Evolutionary conservation across 1,140 invertebrate species (phyloP).

Genomic region (Tetramorium alpestre): DNA sequence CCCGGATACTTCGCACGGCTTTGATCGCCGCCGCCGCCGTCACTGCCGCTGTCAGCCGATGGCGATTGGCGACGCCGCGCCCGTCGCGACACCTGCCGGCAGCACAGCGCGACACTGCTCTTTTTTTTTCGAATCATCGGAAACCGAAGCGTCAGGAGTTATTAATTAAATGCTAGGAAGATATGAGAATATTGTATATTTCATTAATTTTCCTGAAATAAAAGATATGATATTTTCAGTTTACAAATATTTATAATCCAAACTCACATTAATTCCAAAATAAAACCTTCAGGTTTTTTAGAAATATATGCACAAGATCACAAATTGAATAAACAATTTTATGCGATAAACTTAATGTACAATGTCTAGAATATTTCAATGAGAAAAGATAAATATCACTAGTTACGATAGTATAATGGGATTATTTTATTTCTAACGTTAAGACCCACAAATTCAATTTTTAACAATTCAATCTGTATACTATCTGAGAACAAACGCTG

Average conservation of each 20-base stretch:
- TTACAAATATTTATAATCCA: not conserved
- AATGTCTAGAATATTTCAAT: not conserved
- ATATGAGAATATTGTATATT: not conserved
- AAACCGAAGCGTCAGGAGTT: not conserved
- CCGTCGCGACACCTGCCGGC: constrained; percentile 50
- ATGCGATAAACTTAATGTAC: not conserved
- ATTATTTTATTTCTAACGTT: not conserved
- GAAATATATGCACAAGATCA: not conserved
- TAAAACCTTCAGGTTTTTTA: not conserved
- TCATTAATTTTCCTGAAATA: not conserved
- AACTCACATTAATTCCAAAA: not conserved
- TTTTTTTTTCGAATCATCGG: not conserved
- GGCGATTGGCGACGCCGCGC: constrained; percentile 48
- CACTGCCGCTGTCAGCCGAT: constrained; percentile 42
- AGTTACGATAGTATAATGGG: not conserved
- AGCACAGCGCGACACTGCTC: not conserved
- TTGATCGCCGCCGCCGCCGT: constrained; percentile 69
- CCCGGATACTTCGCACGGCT: constrained; percentile 76
- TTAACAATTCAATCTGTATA: not conserved
- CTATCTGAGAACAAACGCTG: not conserved
- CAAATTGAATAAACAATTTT: not conserved
- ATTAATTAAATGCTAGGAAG: not conserved
- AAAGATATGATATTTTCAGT: not conserved
- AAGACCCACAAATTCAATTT: not conserved
- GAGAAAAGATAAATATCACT: not conserved